Evolutionary conservation across 2,113 vertebrate species (phyloP), one percentile per base, ranked within the genome.

Genomic region (Nycticryphes semicollaris): DNA sequence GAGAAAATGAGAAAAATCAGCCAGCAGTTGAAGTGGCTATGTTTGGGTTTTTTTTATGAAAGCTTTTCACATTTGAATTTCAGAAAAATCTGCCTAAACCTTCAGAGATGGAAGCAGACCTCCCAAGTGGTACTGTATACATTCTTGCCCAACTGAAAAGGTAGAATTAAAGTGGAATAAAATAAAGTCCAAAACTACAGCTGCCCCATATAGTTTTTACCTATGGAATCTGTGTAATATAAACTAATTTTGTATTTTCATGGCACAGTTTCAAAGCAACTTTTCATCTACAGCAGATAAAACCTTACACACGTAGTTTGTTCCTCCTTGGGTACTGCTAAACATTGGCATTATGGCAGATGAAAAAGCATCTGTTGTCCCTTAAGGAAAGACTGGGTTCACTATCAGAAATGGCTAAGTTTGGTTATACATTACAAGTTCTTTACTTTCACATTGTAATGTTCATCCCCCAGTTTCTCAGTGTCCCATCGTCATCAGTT

Each of bases 191-290:
- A 81, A 96, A 73, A n/a, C 81, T 31, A 66, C 87, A 95, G 94
- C 90, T 96, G 92, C 10, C 62, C 77, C 64, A 19, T 82, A 81
- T 89, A 95, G 53, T 25, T 94, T 78, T 85, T 79, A 93, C 87
- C 78, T 89, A 68, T 8, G 39, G 64, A 73, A 85, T 77, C 48
- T 48, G 15, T 47, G 51, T 79, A 79, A 66, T 16, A 91, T 54
- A 94, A 93, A 81, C 56, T 64, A 27, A 62, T 78, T 47, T 39
- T 60, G 10, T 59, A 27, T 79, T 87, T 93, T 87, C 20, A 62
- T 94, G 90, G 84, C 74, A 33, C 28, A 35, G 15, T 69, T 87
- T 89, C 81, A 94, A 95, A 84, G 87, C 27, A 51, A 14, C 51
- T 93, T 78, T 82, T 91, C 68, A 87, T 59, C 47, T 37, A 25